Conservation (phyloP, 2,888 invertebrate species). For the Harpalus rufipes region DNA sequence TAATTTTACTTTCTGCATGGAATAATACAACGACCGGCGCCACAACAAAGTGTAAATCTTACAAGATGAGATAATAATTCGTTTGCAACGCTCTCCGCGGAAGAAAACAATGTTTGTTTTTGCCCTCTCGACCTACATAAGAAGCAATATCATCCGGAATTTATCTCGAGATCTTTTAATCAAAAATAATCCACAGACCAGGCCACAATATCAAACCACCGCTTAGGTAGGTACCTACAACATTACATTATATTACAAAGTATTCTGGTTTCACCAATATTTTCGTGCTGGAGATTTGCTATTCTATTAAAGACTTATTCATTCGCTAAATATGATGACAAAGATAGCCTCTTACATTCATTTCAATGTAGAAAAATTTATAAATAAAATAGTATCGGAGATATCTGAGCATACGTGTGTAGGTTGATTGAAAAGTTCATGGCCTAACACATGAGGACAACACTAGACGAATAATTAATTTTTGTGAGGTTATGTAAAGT, state of each 20-base stretch:
- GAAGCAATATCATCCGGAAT: slow-evolving; percentile 5
- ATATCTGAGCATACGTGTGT: too few relatives aligned
- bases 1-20: slow-evolving; percentile 43
- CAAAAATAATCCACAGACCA: background rate
- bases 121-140: slow-evolving; percentile 6
- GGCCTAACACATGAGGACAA: too few relatives aligned
- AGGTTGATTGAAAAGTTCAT: too few relatives aligned
- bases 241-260: too few relatives aligned
- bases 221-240: background rate
- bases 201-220: background rate
- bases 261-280: background rate
- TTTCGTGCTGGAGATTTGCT: background rate
- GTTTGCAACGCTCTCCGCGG: background rate
- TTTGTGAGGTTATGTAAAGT: too few relatives aligned
- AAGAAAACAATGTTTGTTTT: slow-evolving; percentile 30
- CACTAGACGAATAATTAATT: too few relatives aligned
- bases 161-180: slow-evolving; percentile 6
- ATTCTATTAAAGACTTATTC: too few relatives aligned
- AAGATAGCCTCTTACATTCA: too few relatives aligned
- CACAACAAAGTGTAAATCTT: slow-evolving; percentile 40
- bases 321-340: too few relatives aligned
- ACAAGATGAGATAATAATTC: slow-evolving; percentile 44
- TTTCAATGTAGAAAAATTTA: too few relatives aligned
- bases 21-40: slow-evolving; percentile 23
- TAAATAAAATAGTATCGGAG: too few relatives aligned